Evolutionary conservation across 1,140 invertebrate genomes (phyloP).

Genomic region (Megathymus violae): DNA sequence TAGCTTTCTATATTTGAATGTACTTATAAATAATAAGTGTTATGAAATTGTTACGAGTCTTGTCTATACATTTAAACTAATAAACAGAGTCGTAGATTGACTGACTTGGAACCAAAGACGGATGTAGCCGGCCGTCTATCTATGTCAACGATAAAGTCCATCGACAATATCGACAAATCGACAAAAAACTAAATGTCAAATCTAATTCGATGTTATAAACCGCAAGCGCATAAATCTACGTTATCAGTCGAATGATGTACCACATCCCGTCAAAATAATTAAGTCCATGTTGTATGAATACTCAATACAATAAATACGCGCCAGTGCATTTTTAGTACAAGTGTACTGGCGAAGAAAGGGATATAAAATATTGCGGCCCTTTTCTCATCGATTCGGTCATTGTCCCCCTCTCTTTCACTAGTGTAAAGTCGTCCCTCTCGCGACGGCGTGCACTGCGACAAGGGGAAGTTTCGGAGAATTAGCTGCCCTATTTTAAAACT

Average conservation of each 20-base stretch:
- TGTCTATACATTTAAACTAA: too few species aligned
- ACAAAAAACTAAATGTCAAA: background rate
- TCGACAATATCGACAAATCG: too few species aligned
- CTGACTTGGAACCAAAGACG: too few species aligned
- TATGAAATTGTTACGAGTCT: too few species aligned
- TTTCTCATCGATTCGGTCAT: slow-evolving; percentile 76
- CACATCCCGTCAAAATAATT: slow-evolving; percentile 34
- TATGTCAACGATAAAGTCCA: too few species aligned
- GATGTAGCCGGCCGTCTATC: too few species aligned
- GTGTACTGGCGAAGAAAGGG: slow-evolving; percentile 61
- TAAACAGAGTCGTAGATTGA: too few species aligned
- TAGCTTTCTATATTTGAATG: too few species aligned
- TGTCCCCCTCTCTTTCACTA: slow-evolving; percentile 49
- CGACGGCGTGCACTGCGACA: slow-evolving; percentile 65
- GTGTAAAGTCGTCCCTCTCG: slow-evolving; percentile 49
- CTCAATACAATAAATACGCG: slow-evolving; percentile 45
- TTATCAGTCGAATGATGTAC: slow-evolving; percentile 27
- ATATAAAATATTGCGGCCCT: slow-evolving; percentile 36
- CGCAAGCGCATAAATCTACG: slow-evolving; percentile 7
- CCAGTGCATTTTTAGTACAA: slow-evolving; percentile 63
- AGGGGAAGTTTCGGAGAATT: slow-evolving; percentile 56
- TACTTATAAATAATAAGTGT: too few species aligned
- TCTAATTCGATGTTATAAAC: slow-evolving; percentile 6
- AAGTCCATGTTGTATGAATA: slow-evolving; percentile 40
- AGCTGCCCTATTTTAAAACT: slow-evolving; percentile 67